Conservation (phyloP, 1,140 invertebrate genomes). For the Anagrus nilaparvatae region DNA sequence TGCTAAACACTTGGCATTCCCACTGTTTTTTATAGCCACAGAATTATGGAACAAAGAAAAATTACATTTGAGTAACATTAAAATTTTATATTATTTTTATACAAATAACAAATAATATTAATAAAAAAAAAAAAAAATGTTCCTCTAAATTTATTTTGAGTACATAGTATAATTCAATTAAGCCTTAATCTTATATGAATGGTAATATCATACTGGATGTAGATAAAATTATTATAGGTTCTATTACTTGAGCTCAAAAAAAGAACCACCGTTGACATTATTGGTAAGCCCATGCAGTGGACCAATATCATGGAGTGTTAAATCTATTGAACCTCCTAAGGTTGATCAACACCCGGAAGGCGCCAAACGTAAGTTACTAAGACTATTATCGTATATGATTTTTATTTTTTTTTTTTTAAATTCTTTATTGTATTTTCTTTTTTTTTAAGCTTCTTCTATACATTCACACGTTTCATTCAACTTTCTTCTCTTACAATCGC, state of each 20-base stretch:
- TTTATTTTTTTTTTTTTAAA: constrained; percentile 17
- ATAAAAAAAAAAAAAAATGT: too few species aligned
- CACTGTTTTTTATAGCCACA: too few species aligned
- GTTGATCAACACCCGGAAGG: constrained; percentile 32
- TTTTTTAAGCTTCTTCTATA: not conserved
- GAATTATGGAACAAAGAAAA: too few species aligned
- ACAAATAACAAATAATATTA: too few species aligned
- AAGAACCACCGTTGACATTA: constrained; percentile 34
- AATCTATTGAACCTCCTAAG: constrained; percentile 36
- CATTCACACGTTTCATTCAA: not conserved
- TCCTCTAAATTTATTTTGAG: too few species aligned
- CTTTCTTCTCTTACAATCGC: not conserved
- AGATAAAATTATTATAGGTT: constrained; percentile 40
- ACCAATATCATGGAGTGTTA: constrained; percentile 38
- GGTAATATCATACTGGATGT: constrained; percentile 39
- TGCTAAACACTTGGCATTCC: too few species aligned
- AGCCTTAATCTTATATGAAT: constrained; percentile 24
- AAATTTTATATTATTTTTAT: too few species aligned
- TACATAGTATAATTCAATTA: constrained; percentile 12
- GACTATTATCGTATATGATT: constrained; percentile 12
- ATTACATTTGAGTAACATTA: too few species aligned
- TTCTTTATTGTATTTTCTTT: constrained; percentile 1
- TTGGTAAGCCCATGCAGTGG: constrained; percentile 39
- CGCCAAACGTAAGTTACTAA: constrained; percentile 22
- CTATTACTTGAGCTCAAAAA: constrained; percentile 37